Conservation (phyloP, 2,888 invertebrate genomes). For the Notodonta dromedarius region DNA sequence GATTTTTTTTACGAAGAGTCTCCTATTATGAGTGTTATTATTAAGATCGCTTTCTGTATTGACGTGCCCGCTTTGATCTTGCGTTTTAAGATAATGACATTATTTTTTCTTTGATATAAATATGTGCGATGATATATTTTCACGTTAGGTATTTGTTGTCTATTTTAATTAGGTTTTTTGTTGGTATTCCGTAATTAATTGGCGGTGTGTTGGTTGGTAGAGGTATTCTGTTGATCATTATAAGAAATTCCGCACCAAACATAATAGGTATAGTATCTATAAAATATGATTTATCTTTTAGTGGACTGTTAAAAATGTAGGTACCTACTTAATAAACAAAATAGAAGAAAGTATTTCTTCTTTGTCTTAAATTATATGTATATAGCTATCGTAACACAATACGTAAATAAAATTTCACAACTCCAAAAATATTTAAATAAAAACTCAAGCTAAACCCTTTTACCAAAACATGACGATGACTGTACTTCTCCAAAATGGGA, state of each 20-base stretch:
- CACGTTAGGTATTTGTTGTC: constrained; percentile 41
- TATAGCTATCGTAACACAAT: too few relatives aligned
- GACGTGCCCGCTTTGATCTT: constrained; percentile 65
- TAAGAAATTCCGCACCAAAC: too few relatives aligned
- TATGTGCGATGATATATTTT: constrained; percentile 49
- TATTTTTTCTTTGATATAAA: constrained; percentile 72
- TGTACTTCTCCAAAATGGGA: constrained; percentile 22
- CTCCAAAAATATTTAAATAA: too few relatives aligned
- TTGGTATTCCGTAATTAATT: constrained; percentile 26
- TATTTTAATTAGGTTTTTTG: constrained; percentile 40
- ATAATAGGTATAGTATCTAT: too few relatives aligned
- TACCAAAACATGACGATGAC: background rate
- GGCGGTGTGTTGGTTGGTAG: constrained; percentile 12
- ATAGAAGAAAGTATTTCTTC: too few relatives aligned
- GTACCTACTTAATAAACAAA: too few relatives aligned
- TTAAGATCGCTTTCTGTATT: constrained; percentile 57
- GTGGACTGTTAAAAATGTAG: background rate
- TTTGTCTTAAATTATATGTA: too few relatives aligned
- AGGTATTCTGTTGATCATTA: constrained; percentile 12
- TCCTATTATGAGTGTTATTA: constrained; percentile 48
- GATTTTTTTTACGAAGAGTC: constrained; percentile 53
- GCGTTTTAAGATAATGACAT: constrained; percentile 70
- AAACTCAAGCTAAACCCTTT: too few relatives aligned
- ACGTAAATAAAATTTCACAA: too few relatives aligned
- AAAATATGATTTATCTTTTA: background rate